Evolutionary conservation across 2,113 vertebrate genomes (phyloP), one percentile per base, ranked within the genome.

Genomic region (Hemicordylus capensis): DNA sequence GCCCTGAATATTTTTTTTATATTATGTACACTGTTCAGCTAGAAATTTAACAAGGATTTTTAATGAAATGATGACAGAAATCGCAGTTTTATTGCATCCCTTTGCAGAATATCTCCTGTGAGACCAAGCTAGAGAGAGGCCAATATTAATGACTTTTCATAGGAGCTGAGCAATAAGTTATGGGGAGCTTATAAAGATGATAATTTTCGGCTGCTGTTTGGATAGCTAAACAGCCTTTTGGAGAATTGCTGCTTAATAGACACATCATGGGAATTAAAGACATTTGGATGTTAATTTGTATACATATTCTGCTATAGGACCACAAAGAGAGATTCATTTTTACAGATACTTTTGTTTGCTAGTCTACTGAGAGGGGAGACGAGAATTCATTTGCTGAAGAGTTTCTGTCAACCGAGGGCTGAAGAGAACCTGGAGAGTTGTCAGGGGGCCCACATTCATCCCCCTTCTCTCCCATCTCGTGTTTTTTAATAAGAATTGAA

Each of bases 61-160:
- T 92, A 96, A 95, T 91, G 85, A 89, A 95, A 95, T 91, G 90
- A 92, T 94, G 93, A 88, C 90, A 94, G 93, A 93, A 95, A 93
- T 92, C 93, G 89, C 90, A 88, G 90, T 95, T 94, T 93, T 93
- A 94, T 95, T 94, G 92, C 90, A 85, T 93, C 93, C 92, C 91
- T 94, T 94, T 94, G 93, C 94, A 93, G 89, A 93, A 89, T 93
- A 92, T 94, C 93, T 95, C 91, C 91, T 94, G 78, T 0, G 85
- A 95, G 90, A 74, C 84, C 84, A 48, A 91, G 90, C 91, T 86
- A 89, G 92, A 90, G 89, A 90, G 87, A 91, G 85, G n/a, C 75
- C 90, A 85, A 88, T 90, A 92, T 92, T 94, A 94, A 94, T 93
- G 83, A 59, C 89, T 92, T 93, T 90, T 94, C 91, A 87, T 87